Evolutionary conservation across 2,113 vertebrate genomes (phyloP), one percentile per base, ranked within the genome.

Genomic region (Sylvia atricapilla): DNA sequence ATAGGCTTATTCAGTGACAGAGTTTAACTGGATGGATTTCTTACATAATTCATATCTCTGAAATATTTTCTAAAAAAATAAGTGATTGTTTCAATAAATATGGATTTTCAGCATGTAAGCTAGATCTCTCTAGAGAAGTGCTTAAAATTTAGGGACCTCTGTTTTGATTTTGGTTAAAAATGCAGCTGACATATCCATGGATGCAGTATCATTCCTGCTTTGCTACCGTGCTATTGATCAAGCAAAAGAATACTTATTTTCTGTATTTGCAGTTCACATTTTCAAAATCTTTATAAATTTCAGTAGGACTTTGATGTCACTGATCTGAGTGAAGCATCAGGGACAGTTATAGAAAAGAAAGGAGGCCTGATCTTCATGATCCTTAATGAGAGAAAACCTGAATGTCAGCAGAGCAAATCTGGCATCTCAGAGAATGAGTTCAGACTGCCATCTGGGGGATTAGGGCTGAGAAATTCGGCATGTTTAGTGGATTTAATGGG

Each of bases 381-480:
- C 58, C 80, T 88, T 90, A 84, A 79, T 67, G 49, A 94, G 64
- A 49, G 35, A 78, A 93, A 95, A 73, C 19, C 55, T 84, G 43
- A 47, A 69, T 63, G 75, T 67, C 86, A 92, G 68, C 52, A 87
- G 43, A 93, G 53, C 22, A 84, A 78, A 81, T 91, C 30, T 75
- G 27, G 58, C 20, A 4, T 72, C 79, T 90, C 69, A 41, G 78
- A 92, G 60, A 88, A 85, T 77, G 89, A 87, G 76, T 90, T 93
- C 79, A 89, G 87, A 89, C 37, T 96, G 90, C 88, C 77, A 69
- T 77, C 90, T 97, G 87, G 72, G 90, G 91, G 72, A 94, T 79
- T 86, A 93, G 73, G 39, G 37, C 58, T 80, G 64, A 87, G 56
- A 66, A 89, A 87, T 75, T 70, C 37, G 87, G 35, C 31, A 50